Evolutionary conservation across 2,888 invertebrate species (phyloP).

Genomic region (Campoplex nolae): DNA sequence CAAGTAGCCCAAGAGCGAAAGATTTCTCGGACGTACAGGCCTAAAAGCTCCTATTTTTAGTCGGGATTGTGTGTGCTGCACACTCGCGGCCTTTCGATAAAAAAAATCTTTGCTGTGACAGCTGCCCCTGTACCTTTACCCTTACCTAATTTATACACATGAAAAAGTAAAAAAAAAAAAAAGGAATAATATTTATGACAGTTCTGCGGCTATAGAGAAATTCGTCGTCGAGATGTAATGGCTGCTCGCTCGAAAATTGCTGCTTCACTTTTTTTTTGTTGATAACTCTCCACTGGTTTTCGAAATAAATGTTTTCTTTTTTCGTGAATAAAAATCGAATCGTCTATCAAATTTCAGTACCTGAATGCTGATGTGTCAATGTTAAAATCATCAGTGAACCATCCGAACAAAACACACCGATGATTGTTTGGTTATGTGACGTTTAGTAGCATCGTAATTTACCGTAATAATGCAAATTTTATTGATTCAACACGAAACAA

Average conservation of each 20-base stretch:
- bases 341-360: background rate
- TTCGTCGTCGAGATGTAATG: background rate
- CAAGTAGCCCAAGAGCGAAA: conserved; percentile 70
- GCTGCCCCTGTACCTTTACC: conserved; percentile 56
- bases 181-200: conserved; percentile 9
- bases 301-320: background rate
- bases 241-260: background rate
- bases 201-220: background rate
- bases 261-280: background rate
- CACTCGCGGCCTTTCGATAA: conserved; percentile 63
- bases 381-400: background rate
- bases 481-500: background rate
- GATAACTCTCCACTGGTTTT: background rate
- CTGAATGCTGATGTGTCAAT: background rate
- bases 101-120: conserved; percentile 66
- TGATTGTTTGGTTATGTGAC: background rate
- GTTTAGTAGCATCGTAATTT: background rate
- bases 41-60: conserved; percentile 70
- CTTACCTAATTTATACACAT: conserved; percentile 28
- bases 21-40: conserved; percentile 65
- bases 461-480: background rate
- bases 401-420: background rate
- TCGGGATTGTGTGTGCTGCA: conserved; percentile 16
- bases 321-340: background rate
- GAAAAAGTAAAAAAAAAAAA: conserved; percentile 2